Percentiles rank a stretch among this genome's conserved stretches.
Evolutionary conservation across 2,888 invertebrate genomes (phyloP).

Genomic region (Tuta absoluta): DNA sequence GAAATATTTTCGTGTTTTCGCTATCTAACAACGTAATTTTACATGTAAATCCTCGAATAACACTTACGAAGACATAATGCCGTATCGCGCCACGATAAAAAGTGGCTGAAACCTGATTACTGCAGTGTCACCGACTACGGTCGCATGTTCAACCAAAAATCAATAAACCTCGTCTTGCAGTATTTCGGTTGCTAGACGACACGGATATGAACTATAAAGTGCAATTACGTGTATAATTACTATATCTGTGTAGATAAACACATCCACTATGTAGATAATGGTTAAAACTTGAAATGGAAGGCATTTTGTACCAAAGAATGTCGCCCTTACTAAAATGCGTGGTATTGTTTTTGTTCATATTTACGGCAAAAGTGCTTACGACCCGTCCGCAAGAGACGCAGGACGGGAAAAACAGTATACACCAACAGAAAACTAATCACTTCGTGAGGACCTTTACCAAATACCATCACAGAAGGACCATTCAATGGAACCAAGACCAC

Average conservation of each 20-base stretch:
- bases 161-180: conserved; percentile 67
- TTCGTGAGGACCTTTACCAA: conserved; percentile 76
- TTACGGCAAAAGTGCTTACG: conserved; percentile 74
- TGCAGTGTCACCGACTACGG: conserved; percentile 36
- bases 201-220: conserved; percentile 6
- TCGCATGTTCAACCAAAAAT: conserved; percentile 44
- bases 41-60: background rate
- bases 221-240: conserved; percentile 11
- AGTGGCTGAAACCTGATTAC: conserved; percentile 29
- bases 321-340: conserved; percentile 73
- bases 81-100: background rate
- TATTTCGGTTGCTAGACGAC: conserved; percentile 55
- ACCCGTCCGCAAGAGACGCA: conserved; percentile 69
- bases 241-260: background rate
- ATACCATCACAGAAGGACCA: conserved; percentile 72
- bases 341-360: conserved; percentile 72
- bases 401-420: conserved; percentile 62
- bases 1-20: background rate
- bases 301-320: conserved; percentile 62
- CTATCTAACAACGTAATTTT: background rate
- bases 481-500: conserved; percentile 65
- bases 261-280: conserved; percentile 2
- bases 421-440: conserved; percentile 62
- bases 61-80: conserved; percentile 5
- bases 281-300: conserved; percentile 56